These are phyloP conservation scores for Chloromyia formosa DNA, from an alignment of 2,888 invertebrate genomes.

Conservation along the genomic window DNA sequence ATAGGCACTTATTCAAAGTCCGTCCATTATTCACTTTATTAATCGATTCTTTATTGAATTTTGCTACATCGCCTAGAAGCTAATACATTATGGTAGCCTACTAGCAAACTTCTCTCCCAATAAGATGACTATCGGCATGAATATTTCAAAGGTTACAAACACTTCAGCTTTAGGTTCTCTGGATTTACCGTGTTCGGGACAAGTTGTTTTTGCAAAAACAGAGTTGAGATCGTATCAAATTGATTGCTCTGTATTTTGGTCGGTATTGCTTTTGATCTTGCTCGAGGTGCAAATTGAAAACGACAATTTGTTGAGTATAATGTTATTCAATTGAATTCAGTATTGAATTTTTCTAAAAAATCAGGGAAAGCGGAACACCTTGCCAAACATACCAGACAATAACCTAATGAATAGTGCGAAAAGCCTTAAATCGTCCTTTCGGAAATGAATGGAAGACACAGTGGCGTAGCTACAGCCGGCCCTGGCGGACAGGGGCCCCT, in stretches of 20 bases:
- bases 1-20: too few relatives aligned
- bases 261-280: constrained; percentile 25
- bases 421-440: too few relatives aligned
- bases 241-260: constrained; percentile 15
- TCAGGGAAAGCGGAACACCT: too few relatives aligned
- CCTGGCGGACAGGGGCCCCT: too few relatives aligned
- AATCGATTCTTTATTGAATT: too few relatives aligned
- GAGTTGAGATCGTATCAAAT: constrained; percentile 36
- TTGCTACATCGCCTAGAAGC: too few relatives aligned
- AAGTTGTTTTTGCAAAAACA: not conserved
- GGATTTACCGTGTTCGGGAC: not conserved
- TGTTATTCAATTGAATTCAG: constrained; percentile 19
- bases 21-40: too few relatives aligned
- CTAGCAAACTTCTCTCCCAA: not conserved
- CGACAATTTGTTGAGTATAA: constrained; percentile 17
- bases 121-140: not conserved
- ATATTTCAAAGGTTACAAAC: too few relatives aligned
- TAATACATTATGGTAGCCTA: not conserved
- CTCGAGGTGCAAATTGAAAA: constrained; percentile 19
- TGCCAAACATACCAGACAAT: too few relatives aligned
- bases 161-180: not conserved
- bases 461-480: too few relatives aligned
- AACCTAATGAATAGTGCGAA: too few relatives aligned
- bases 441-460: too few relatives aligned
- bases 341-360: not conserved